Percentiles rank a stretch among this genome's conserved stretches.
Conservation (phyloP, 2,797 vertebrate species). For the Microctenopoma steveboyesi region DNA sequence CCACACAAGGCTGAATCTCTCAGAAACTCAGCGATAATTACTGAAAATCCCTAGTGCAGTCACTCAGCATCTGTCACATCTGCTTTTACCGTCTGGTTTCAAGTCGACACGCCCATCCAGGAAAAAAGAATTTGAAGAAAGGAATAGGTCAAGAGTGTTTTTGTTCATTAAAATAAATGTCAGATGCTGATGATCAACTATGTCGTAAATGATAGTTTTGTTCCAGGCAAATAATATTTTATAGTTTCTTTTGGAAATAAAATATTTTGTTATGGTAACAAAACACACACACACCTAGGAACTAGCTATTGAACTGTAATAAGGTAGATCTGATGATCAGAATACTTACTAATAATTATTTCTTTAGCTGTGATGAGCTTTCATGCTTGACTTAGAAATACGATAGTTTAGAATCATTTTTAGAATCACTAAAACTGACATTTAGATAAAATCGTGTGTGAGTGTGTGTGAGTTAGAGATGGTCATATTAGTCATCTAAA, state of each 20-base stretch:
- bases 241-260: too few relatives aligned
- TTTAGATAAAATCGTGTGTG: background rate
- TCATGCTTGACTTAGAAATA: background rate
- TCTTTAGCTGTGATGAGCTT: background rate
- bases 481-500: background rate
- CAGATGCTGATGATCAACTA: background rate
- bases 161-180: background rate
- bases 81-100: constrained; percentile 9
- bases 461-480: background rate
- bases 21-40: constrained; percentile 14
- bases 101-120: constrained; percentile 3
- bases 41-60: background rate
- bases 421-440: background rate
- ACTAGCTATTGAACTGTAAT: too few relatives aligned
- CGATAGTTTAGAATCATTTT: background rate
- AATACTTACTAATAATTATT: background rate
- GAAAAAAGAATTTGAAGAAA: background rate
- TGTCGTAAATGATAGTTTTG: background rate
- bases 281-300: too few relatives aligned
- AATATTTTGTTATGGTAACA: too few relatives aligned
- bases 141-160: background rate
- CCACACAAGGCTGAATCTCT: constrained; percentile 3
- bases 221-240: constrained; percentile 19
- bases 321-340: too few relatives aligned
- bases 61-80: constrained; percentile 25